Conservation (phyloP, 2,888 invertebrate species). For the Sericinus montela region DNA sequence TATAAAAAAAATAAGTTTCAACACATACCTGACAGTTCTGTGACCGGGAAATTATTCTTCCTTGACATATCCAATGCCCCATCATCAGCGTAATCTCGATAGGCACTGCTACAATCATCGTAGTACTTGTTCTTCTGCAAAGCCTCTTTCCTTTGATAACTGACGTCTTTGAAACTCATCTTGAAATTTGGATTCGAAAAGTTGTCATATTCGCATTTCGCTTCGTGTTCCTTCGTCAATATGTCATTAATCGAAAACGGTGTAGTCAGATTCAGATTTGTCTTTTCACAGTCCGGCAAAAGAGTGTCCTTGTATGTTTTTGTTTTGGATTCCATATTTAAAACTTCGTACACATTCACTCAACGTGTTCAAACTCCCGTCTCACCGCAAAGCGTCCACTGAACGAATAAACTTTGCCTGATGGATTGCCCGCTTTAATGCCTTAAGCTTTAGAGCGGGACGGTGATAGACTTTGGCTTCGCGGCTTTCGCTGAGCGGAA, state of each 20-base stretch:
- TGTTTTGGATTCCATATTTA: constrained; percentile 66
- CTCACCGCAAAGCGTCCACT: constrained; percentile 73
- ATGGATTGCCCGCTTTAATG: constrained; percentile 72
- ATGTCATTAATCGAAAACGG: constrained; percentile 88
- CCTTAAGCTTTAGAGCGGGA: constrained; percentile 68
- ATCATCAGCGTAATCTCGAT: constrained; percentile 60
- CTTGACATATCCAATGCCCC: constrained; percentile 73
- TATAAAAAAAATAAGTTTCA: background rate
- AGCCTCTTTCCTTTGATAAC: constrained; percentile 56
- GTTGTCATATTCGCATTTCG: constrained; percentile 66
- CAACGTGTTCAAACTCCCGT: constrained; percentile 49
- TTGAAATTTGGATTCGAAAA: constrained; percentile 52
- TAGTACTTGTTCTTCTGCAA: constrained; percentile 62
- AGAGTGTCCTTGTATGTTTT: constrained; percentile 57
- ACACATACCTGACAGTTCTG: constrained; percentile 61
- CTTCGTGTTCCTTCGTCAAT: constrained; percentile 78
- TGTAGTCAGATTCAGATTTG: constrained; percentile 70
- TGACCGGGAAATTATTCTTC: constrained; percentile 66
- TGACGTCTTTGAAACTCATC: constrained; percentile 48
- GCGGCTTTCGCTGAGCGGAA: constrained; percentile 27
- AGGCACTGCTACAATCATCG: constrained; percentile 53
- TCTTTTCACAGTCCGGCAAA: constrained; percentile 66
- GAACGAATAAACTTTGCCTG: constrained; percentile 76
- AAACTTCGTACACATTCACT: constrained; percentile 43
- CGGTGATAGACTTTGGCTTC: constrained; percentile 26